These are phyloP conservation scores for Loripinus fragilis DNA, from an alignment of 2,888 invertebrate genomes.

Conservation along the genomic window DNA sequence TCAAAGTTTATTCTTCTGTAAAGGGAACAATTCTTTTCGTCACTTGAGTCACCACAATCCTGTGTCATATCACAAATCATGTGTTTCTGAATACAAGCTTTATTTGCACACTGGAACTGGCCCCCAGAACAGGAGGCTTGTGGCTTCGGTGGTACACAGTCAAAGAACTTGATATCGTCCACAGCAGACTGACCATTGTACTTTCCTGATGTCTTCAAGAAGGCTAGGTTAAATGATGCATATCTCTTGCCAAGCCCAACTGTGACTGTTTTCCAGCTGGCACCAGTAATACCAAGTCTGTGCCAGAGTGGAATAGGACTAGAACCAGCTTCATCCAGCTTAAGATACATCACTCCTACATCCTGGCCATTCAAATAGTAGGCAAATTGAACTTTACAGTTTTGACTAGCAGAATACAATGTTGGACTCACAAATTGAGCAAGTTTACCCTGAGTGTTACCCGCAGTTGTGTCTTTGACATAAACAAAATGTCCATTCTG, in stretches of 20 bases:
- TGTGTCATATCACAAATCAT: conserved; percentile 73
- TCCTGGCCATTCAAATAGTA: conserved; percentile 72
- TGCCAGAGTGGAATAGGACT: conserved; percentile 55
- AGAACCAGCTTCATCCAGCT: conserved; percentile 56
- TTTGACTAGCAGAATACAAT: conserved; percentile 65
- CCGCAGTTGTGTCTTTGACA: conserved; percentile 65
- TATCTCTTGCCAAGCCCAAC: conserved; percentile 74
- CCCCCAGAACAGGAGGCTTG: conserved; percentile 49
- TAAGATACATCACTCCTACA: conserved; percentile 64
- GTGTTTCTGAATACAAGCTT: conserved; percentile 71
- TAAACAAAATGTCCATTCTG: conserved; percentile 75
- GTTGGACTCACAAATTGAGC: conserved; percentile 70
- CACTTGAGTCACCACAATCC: conserved; percentile 76
- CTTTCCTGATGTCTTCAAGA: conserved; percentile 52
- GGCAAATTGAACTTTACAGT: conserved; percentile 74
- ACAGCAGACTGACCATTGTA: conserved; percentile 78
- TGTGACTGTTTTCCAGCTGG: conserved; percentile 66
- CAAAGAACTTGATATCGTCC: conserved; percentile 75
- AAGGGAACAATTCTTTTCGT: conserved; percentile 68
- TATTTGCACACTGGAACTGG: conserved; percentile 71
- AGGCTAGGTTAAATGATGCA: conserved; percentile 66
- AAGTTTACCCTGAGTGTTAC: conserved; percentile 51
- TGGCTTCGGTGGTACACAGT: conserved; percentile 67
- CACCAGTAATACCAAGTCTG: conserved; percentile 42
- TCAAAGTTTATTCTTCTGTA: conserved; percentile 75